Evolutionary conservation across 2,797 vertebrate species (phyloP), one percentile per base, ranked within the genome.

Genomic region (Echiichthys vipera): DNA sequence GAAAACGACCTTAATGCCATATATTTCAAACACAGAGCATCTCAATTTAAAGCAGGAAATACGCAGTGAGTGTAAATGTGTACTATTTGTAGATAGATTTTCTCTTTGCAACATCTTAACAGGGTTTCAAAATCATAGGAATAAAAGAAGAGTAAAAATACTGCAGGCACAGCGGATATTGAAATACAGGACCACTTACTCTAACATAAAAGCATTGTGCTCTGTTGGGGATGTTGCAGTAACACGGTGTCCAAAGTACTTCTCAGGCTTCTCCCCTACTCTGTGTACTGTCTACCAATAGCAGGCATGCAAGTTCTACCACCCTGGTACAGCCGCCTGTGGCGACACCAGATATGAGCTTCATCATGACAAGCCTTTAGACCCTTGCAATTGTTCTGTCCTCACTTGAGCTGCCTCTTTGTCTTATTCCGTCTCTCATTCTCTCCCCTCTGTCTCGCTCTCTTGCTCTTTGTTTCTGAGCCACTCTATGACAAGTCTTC

Each of bases 381-480:
- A 69, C 77, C 61, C 42, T 58, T 36, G 25, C 66, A 57, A 77
- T 77, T 71, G 76, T 71, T 79, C 57, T 66, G 55, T 56, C 72
- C 50, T 84, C 61, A 77, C 68, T 80, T 73, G 37, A 66, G 42
- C 70, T 69, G 72, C 71, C 59, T 76, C 49, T 71, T 64, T 65
- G 71, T 84, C 67, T 73, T n/a, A 25, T 70, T 30, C 57, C 8
- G 7, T 68, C 68, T 67, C 55, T 62, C 61, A 43, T 50, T 64
- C 54, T 43, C 42, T 49, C 22, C 59, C 25, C 39, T 29, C 58
- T 51, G 54, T 72, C 30, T 63, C 2, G 46, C 65, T 46, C 18
- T 40, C 65, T 58, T 29, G 61, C 50, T 64, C 37, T 37, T 20
- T 71, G 57, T 64, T 71, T 78, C 70, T 8, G 42, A 72, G 59